Percentiles rank a stretch among this genome's conserved stretches.
Conservation (phyloP, 1,140 invertebrate species). For the Lamellibrachia luymesi region DNA sequence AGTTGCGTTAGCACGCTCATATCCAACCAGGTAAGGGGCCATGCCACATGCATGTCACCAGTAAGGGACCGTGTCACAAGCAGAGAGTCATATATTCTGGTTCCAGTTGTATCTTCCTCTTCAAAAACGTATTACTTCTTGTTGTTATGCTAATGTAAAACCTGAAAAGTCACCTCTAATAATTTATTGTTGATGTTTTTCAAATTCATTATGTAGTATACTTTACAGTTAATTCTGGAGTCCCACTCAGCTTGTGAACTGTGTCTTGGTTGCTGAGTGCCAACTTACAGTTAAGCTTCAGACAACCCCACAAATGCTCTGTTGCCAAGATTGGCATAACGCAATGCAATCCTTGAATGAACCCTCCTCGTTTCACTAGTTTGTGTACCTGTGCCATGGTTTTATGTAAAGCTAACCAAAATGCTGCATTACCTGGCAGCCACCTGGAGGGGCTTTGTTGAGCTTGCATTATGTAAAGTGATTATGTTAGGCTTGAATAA, state of each 20-base stretch:
- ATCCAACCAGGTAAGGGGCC: conserved; percentile 50
- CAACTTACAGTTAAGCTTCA: not conserved
- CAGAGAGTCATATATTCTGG: no score
- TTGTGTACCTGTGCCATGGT: not conserved
- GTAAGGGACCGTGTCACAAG: not conserved
- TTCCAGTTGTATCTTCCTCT: no score
- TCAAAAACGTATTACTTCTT: no score
- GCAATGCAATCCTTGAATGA: not conserved
- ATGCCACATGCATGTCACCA: not conserved
- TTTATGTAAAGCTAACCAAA: no score
- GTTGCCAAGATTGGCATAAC: not conserved
- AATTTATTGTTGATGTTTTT: not conserved
- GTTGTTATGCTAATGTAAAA: no score
- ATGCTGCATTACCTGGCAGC: no score
- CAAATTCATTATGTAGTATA: not conserved
- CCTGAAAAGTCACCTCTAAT: not conserved
- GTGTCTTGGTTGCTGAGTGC: not conserved
- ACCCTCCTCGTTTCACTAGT: not conserved
- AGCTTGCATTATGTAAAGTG: not conserved
- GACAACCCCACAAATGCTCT: not conserved
- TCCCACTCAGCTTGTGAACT: not conserved
- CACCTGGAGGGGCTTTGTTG: not conserved
- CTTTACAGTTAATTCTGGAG: not conserved
- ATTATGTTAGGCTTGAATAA: conserved; percentile 4
- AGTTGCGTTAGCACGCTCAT: conserved; percentile 53